Conservation (phyloP, 2,888 invertebrate species). For the Diplazon laetatorius region DNA sequence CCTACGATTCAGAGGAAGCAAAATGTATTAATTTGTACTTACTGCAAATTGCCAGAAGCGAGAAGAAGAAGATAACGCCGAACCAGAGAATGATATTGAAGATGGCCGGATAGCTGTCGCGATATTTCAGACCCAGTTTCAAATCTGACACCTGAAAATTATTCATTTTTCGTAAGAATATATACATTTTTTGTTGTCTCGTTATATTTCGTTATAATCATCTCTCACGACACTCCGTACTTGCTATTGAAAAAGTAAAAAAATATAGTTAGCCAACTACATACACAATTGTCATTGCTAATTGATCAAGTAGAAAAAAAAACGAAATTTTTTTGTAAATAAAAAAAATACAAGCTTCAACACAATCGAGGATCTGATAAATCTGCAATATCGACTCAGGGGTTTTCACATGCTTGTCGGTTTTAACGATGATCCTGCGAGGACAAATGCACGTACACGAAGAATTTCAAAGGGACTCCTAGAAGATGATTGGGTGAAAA, state of each 20-base stretch:
- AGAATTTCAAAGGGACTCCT: background rate
- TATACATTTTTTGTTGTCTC: no score
- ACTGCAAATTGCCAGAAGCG: constrained; percentile 89
- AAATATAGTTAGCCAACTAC: constrained; percentile 53
- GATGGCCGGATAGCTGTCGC: constrained; percentile 90
- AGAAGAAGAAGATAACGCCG: constrained; percentile 89
- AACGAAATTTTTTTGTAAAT: no score
- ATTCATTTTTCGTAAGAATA: background rate
- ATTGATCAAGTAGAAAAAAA: no score
- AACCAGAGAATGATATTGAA: constrained; percentile 96
- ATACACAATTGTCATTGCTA: constrained; percentile 45
- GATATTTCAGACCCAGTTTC: constrained; percentile 86
- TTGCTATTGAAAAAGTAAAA: constrained; percentile 54
- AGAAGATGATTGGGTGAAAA: no score
- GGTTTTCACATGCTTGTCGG: constrained; percentile 38
- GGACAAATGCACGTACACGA: background rate
- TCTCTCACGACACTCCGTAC: constrained; percentile 36
- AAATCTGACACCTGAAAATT: constrained; percentile 78
- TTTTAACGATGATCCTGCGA: constrained; percentile 16
- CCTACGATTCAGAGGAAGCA: no score
- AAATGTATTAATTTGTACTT: constrained; percentile 72
- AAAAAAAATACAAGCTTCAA: constrained; percentile 40
- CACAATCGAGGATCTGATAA: constrained; percentile 43
- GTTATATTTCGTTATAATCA: background rate
- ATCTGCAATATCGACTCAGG: constrained; percentile 13